Base-by-base conservation (phyloP, 2,888 invertebrate genomes). In the Cerceris ruficornis region DNA sequence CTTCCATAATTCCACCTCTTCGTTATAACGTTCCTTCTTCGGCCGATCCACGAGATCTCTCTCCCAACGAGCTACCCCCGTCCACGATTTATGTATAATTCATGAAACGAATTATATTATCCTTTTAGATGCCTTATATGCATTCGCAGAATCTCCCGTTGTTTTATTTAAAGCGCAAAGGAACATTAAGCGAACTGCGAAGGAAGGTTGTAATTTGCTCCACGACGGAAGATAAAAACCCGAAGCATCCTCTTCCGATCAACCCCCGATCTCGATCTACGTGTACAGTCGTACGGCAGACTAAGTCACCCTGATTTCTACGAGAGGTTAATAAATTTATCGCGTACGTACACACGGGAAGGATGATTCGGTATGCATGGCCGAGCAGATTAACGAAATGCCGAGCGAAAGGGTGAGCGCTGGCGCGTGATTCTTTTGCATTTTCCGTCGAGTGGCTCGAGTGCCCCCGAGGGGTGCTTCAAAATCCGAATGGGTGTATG, bases 321-420 rank as follows among this genome's bases (percentile, higher is more conserved):
- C 43, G 69, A 15, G 69, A 15, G 17, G 74, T 46, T 59, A 77
- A 84, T 79, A 77, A 82, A 84, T 84, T 84, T 84, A 84, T 84
- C 84, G 82, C 77, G 60, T 46, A 52, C 75, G 77, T 60, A 75
- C 84, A 77, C 68, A 65, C 69, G 42, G 50, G 64, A 43, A 64
- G 52, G 57, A 57, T 83, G 79, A 83, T 83, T 81, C 66, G 46
- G 66, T 70, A 86, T 80, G 86, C 86, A 79, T 81, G 82, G 77
- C 60, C 59, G 79, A 57, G 69, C 79, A 80, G 83, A 90, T 90
- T 89, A 89, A 86, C 84, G 82, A 84, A 88, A 90, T 84, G 83
- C 76, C 71, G 69, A 54, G 57, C 66, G 58, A 68, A 75, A 60
- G 87, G 87, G 86, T 87, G 86, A 81, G 84, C 86, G 85, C 80